phyloP scores from a whole-genome alignment of 2,797 vertebrate genomes.

The Etheostoma nigrum region DNA sequence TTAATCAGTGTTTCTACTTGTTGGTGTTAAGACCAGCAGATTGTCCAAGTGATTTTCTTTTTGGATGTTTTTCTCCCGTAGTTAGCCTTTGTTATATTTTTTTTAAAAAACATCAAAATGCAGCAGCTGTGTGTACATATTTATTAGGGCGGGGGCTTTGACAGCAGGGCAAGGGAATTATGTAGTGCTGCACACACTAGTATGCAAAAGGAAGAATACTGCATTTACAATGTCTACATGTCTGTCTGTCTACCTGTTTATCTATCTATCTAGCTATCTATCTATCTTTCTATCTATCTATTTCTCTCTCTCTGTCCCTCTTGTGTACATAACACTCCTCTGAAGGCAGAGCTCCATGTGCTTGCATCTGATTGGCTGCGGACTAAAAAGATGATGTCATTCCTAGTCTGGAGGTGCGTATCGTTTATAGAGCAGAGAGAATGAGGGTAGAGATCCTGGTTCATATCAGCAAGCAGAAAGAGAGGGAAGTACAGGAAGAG shows the following conservation, averaged over 20 bases:
- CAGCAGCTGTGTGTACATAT: conserved; percentile 15
- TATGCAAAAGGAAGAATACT: conserved; percentile 46
- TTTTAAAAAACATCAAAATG: conserved; percentile 1
- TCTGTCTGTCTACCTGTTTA: conserved; percentile 1
- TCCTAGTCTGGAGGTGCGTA: conserved; percentile 64
- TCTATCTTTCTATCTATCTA: background rate
- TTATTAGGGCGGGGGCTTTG: conserved; percentile 39
- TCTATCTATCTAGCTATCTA: too few relatives aligned
- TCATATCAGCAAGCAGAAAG: conserved; percentile 40
- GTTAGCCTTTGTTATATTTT: background rate
- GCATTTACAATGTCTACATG: conserved; percentile 17
- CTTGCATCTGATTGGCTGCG: conserved; percentile 83
- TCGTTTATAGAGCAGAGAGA: conserved; percentile 38
- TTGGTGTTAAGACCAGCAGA: background rate
- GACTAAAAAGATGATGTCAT: conserved; percentile 88
- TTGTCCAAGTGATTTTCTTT: background rate
- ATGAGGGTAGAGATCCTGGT: conserved; percentile 59
- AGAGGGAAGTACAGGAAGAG: conserved; percentile 15
- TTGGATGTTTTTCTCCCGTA: background rate
- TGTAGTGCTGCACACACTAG: conserved; percentile 44
- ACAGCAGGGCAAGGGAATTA: conserved; percentile 49
- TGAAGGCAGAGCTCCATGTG: conserved; percentile 87
- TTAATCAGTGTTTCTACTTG: background rate
- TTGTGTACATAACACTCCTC: conserved; percentile 82
- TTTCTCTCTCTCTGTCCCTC: conserved; percentile 81